Evolutionary conservation across 2,888 invertebrate genomes (phyloP).

Genomic region (Tridacna gigas): DNA sequence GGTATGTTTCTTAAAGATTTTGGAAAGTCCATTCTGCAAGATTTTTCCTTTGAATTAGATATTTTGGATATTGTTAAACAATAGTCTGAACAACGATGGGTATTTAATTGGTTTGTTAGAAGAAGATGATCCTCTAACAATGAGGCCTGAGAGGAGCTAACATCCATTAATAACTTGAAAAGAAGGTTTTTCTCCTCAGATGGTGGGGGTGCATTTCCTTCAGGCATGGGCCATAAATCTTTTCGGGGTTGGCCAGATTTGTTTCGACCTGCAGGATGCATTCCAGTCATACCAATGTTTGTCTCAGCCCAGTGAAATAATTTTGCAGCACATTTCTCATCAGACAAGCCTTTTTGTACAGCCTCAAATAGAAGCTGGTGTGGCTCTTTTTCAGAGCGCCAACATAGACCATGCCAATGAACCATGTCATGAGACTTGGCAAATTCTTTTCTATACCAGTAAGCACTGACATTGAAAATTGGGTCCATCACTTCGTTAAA

Average conservation of each 20-base stretch:
- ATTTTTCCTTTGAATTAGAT: slow-evolving; percentile 16
- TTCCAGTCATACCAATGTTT: slow-evolving; percentile 59
- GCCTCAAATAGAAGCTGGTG: slow-evolving; percentile 57
- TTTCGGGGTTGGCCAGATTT: slow-evolving; percentile 54
- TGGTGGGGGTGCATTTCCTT: slow-evolving; percentile 63
- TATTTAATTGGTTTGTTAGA: slow-evolving; percentile 49
- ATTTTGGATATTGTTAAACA: slow-evolving; percentile 5
- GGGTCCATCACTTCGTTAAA: slow-evolving; percentile 65
- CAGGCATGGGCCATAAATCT: slow-evolving; percentile 69
- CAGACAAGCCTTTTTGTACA: slow-evolving; percentile 46
- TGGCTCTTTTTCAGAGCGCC: slow-evolving; percentile 62
- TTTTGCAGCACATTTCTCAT: slow-evolving; percentile 45
- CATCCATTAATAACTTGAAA: slow-evolving; percentile 68
- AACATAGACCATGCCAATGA: slow-evolving; percentile 69
- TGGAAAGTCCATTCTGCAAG: slow-evolving; percentile 61
- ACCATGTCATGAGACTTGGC: slow-evolving; percentile 65
- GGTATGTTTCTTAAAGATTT: slow-evolving; percentile 41
- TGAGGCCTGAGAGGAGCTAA: slow-evolving; percentile 50
- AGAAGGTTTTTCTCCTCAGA: slow-evolving; percentile 65
- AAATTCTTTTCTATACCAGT: slow-evolving; percentile 69
- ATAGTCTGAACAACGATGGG: slow-evolving; percentile 64
- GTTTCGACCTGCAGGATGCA: slow-evolving; percentile 49
- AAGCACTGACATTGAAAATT: slow-evolving; percentile 64
- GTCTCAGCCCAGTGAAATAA: slow-evolving; percentile 58
- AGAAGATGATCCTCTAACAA: slow-evolving; percentile 60